Evolutionary conservation across 2,113 vertebrate species (phyloP), one percentile per base, ranked within the genome.

Genomic region (Garra rufa): DNA sequence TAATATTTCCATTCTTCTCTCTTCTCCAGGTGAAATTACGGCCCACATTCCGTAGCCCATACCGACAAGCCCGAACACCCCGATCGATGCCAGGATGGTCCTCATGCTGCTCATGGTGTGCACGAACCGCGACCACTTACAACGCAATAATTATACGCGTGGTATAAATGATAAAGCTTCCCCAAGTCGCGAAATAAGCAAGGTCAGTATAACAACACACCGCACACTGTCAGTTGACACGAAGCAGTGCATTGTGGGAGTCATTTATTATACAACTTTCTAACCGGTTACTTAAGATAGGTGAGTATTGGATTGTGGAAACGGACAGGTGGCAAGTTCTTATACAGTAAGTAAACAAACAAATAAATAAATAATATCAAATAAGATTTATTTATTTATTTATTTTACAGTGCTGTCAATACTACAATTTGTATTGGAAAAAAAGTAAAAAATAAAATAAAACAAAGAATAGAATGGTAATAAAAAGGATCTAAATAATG

Each of bases 41-140:
- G 50, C 7, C 93, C 92, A 95, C 86, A 84, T 67, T 9, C 75
- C 90, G 6, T 81, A 90, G 0, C 92, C 92, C 21, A 81, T 0
- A 6, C 87, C 87, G 28, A 90, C 0, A 0, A 65, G 0, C 0
- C 19, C 88, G 0, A 82, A 2, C 46, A 90, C 5, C 2, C 9
- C 82, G 0, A 28, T 0, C 41, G 81, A 70, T 10, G 0, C 0
- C 17, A 93, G 0, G 1, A 93, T 6, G 9, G 59, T 81, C 70
- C 90, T 87, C 69, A 65, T 11, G 0, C 75, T 17, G 43, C 87
- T 61, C 76, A 85, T 85, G 48, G 52, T 57, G 48, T n/a, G 9
- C n/a, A 26, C 83, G 46, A 44, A 30, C 28, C 14, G 44, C 44
- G 46, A 30, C 28, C 14, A 24, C 44, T 26, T 17, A 2, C 17